Evolutionary conservation across 1,140 invertebrate genomes (phyloP).

Genomic region (Heliconius hermathena): DNA sequence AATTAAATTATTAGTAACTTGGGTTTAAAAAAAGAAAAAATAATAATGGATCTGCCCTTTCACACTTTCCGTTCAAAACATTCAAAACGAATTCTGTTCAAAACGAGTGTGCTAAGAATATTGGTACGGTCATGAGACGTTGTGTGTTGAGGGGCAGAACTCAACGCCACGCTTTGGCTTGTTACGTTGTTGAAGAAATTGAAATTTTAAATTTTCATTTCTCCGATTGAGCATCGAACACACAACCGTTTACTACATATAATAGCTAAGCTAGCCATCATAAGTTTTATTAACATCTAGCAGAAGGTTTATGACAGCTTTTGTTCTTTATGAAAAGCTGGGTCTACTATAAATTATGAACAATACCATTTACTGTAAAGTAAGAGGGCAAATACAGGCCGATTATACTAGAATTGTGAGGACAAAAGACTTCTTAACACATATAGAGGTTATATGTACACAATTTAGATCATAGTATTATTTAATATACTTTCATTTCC

Average conservation of each 20-base stretch:
- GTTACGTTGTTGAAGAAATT: too few species aligned
- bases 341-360: constrained; percentile 28
- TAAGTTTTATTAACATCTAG: constrained; percentile 12
- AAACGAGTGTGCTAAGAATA: too few species aligned
- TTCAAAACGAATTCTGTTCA: too few species aligned
- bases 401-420: constrained; percentile 37
- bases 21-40: too few species aligned
- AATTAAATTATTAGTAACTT: too few species aligned
- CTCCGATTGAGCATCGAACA: too few species aligned
- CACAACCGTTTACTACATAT: not conserved
- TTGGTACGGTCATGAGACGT: too few species aligned
- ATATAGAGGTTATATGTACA: constrained; percentile 27
- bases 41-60: too few species aligned
- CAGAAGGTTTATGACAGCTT: constrained; percentile 17
- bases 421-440: constrained; percentile 41
- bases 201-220: too few species aligned
- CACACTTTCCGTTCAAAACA: too few species aligned
- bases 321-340: constrained; percentile 30
- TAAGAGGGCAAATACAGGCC: constrained; percentile 24
- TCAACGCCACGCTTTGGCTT: too few species aligned
- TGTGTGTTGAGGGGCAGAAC: too few species aligned
- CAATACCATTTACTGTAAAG: constrained; percentile 6
- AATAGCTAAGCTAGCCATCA: not conserved
- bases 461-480: not conserved
- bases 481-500: constrained; percentile 18